Conservation (phyloP, 2,113 vertebrate species). For the Cebus imitator region DNA sequence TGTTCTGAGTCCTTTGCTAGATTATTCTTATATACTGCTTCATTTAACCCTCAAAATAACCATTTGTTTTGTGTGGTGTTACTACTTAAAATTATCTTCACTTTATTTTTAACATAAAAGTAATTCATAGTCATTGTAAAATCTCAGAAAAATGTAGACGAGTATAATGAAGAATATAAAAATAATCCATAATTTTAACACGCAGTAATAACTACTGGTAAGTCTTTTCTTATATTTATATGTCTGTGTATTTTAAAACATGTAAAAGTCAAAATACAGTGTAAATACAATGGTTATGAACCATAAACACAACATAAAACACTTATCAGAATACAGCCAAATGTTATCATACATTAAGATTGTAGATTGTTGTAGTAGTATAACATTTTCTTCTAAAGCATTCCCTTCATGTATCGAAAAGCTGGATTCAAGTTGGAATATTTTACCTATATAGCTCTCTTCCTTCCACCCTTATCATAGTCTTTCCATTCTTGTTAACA, state of each 20-base stretch:
- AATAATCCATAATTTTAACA: background rate
- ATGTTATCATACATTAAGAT: background rate
- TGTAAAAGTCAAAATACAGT: background rate
- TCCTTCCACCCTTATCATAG: background rate
- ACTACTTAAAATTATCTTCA: background rate
- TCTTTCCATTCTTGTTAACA: background rate
- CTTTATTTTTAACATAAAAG: background rate
- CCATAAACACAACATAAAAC: background rate
- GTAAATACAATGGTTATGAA: background rate
- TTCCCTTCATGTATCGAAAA: background rate
- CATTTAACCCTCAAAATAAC: background rate
- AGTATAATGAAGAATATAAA: background rate
- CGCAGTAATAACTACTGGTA: background rate
- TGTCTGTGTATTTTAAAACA: background rate
- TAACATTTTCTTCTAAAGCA: background rate
- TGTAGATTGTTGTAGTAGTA: background rate
- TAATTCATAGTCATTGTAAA: background rate
- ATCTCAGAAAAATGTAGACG: background rate
- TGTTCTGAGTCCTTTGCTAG: background rate
- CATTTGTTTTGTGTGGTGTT: background rate
- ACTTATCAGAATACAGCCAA: background rate
- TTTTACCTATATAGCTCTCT: background rate
- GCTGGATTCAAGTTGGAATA: background rate
- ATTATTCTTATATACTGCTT: background rate
- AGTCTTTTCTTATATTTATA: background rate